Base-by-base conservation (phyloP, 1,140 invertebrate species). In the Drosophila pseudoobscura region DNA sequence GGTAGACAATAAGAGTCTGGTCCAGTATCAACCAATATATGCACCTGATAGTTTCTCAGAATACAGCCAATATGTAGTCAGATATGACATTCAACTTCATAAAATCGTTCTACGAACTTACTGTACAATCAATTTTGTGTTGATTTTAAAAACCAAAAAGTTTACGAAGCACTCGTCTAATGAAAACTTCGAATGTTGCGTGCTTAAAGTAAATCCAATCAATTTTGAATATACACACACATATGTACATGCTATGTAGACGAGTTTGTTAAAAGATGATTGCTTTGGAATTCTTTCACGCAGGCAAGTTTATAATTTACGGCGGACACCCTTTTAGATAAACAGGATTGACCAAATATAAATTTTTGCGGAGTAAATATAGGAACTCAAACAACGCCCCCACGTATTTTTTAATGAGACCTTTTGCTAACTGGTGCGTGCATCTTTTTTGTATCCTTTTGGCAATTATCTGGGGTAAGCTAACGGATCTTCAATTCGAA, bases 281-380 rank as follows among this genome's bases (percentile, higher is more conserved):
- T 46, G 31, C 20, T 51, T 64, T 47, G 7, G 47, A 69, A 71
- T 71, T 71, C 49, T 69, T 31, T 69, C 64, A 71, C 64, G 68
- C 63, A 70, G 44, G 6, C 49, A 13, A 17, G 11, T 39, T 4
- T 22, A 29, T 44, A 62, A 52, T 49, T 49, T 6, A 15, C 22
- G 55, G 22, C 35, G 41, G 35, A 29, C 43, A 60, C 54, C n/a
- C 22, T 26, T 26, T 59, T 26, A 35, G 5, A 60, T 50, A 64
- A 59, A 22, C 29, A 4, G 35, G 17, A 50, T 24, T 15, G 9
- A 13, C 35, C 13, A 39, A 39, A 41, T 41, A 13, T 7, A 15
- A 8, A 24, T 44, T 24, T 35, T 20, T 8, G 26, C 35, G 8
- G 31, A 26, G 29, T 17, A 43, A 20, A 45, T 51, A 44, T 51